These are phyloP conservation scores for Theretra japonica DNA, from an alignment of 2,888 invertebrate species.

Conservation along the genomic window DNA sequence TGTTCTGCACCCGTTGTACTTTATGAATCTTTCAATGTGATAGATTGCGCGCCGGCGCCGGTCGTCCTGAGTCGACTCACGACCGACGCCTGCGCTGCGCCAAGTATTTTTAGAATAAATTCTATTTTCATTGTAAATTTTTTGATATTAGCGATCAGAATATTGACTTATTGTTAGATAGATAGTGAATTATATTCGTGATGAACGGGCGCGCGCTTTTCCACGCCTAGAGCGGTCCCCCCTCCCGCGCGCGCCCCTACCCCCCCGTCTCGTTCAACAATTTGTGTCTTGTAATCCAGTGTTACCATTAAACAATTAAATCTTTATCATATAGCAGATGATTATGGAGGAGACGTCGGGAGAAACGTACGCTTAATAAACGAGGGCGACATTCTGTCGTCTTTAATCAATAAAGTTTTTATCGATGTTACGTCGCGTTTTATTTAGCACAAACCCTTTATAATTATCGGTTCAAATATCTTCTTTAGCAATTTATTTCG, in stretches of 20 bases:
- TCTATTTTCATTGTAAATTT: conserved; percentile 85
- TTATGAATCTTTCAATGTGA: conserved; percentile 84
- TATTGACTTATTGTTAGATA: conserved; percentile 82
- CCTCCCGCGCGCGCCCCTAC: conserved; percentile 63
- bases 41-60: conserved; percentile 77
- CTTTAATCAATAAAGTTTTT: conserved; percentile 83
- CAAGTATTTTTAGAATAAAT: conserved; percentile 82
- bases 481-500: not conserved
- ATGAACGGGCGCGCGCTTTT: conserved; percentile 73
- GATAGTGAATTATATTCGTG: conserved; percentile 82
- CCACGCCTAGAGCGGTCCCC: conserved; percentile 64
- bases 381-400: conserved; percentile 72
- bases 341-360: conserved; percentile 72
- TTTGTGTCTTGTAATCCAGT: conserved; percentile 80
- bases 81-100: conserved; percentile 73
- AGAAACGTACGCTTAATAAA: conserved; percentile 83
- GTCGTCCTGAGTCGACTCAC: conserved; percentile 73
- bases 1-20: conserved; percentile 62
- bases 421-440: conserved; percentile 79
- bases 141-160: conserved; percentile 80
- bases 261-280: conserved; percentile 73
- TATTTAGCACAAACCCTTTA: conserved; percentile 44
- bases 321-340: conserved; percentile 73
- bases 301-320: conserved; percentile 75
- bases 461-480: not conserved